Base-by-base conservation (phyloP, 2,113 vertebrate genomes). In the Orycteropus afer region DNA sequence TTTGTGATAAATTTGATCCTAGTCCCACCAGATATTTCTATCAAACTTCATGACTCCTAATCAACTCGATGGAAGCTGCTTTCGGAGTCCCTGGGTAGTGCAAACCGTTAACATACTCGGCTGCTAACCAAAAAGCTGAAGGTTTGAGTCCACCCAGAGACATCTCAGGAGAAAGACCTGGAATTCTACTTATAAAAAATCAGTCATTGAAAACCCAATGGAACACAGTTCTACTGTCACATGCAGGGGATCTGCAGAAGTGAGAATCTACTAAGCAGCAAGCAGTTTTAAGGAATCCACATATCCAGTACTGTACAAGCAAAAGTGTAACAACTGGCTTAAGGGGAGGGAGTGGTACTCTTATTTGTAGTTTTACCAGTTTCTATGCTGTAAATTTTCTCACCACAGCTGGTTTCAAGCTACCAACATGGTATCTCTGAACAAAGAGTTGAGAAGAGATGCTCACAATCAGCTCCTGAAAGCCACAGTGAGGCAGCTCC, bases 1-100 rank as follows among this genome's bases (percentile, higher is more conserved):
- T 45, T 84, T 77, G 86, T 71, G 23, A 85, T 73, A 94, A 95
- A 47, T 89, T 85, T 45, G 12, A 83, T 57, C 18, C 59, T n/a
- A 74, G 29, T 93, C 27, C 61, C 42, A 57, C 0, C 7, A 45
- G 34, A 40, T 73, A 42, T 12, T 45, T 73, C 40, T 14, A 45
- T 34, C 32, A 49, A 47, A n/a, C 29, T 32, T 34, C 29, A 95
- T 57, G 63, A 65, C 61, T 53, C 63, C 5, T 29, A 65, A 17
- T 65, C 29, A 32, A 65, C 32, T 13, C 5, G 63, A 65, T 65
- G 11, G 32, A 15, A 34, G 13, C 32, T 65, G 63, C 25, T 13
- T 65, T 34, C 14, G 11, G 27, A 34, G 10, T 23, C 69, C 22
- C 69, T 40, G 37, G 37, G 7, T 40, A 22, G 20, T 40, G 9